phyloP scores from a whole-genome alignment of 1,140 invertebrate genomes.

The Steinernema khuongi region DNA sequence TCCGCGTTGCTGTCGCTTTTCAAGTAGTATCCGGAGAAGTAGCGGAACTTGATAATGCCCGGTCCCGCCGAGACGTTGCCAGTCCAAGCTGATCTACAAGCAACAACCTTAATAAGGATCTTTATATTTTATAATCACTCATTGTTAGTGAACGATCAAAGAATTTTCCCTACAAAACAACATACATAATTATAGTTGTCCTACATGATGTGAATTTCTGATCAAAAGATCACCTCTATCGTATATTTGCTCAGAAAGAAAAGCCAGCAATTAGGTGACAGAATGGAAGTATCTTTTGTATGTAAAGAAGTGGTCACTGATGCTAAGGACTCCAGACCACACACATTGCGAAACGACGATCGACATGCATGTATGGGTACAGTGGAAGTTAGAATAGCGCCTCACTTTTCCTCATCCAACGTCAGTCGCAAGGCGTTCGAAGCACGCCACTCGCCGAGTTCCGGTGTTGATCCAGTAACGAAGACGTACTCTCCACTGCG shows the following conservation, averaged over 20 bases:
- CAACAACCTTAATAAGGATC: not conserved
- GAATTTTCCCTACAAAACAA: too few species aligned
- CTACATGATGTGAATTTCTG: too few species aligned
- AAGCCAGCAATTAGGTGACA: too few species aligned
- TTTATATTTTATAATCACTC: not conserved
- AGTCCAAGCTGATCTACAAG: constrained; percentile 33
- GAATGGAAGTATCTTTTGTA: too few species aligned
- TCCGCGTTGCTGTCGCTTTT: constrained; percentile 36
- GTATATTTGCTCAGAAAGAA: too few species aligned
- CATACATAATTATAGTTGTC: too few species aligned
- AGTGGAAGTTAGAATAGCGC: too few species aligned
- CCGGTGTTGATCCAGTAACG: constrained; percentile 42
- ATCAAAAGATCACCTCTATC: too few species aligned
- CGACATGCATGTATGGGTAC: not conserved
- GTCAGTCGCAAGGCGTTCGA: constrained; percentile 23
- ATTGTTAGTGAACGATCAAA: not conserved
- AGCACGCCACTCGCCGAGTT: constrained; percentile 32
- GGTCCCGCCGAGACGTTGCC: constrained; percentile 26
- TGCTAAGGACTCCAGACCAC: not conserved
- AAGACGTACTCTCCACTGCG: constrained; percentile 52
- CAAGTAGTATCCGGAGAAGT: constrained; percentile 57
- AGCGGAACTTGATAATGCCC: constrained; percentile 53
- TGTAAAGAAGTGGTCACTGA: too few species aligned
- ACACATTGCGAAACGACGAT: not conserved
- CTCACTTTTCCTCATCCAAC: constrained; percentile 16